phyloP scores from a whole-genome alignment of 2,888 invertebrate species.

The Carpatolechia fugitivella region DNA sequence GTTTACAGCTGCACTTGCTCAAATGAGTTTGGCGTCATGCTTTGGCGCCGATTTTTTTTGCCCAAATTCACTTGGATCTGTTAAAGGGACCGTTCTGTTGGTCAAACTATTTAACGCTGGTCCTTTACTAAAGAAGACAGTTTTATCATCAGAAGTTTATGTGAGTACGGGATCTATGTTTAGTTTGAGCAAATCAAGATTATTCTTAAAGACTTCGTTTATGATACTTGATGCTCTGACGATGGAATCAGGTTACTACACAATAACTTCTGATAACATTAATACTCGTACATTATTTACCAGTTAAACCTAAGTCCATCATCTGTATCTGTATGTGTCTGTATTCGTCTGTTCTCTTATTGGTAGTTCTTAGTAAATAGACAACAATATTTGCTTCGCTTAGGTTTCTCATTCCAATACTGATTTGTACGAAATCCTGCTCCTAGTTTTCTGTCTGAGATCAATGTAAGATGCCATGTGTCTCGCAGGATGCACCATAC shows the following conservation, averaged over 20 bases:
- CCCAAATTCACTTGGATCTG: background rate
- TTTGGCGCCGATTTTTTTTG: constrained; percentile 41
- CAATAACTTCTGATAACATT: too few species aligned
- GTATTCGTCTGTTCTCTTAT: too few species aligned
- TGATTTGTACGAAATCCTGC: too few species aligned
- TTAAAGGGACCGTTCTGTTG: background rate
- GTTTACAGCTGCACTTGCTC: constrained; percentile 30
- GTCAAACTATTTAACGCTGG: background rate
- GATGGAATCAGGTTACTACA: too few species aligned
- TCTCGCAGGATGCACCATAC: constrained; percentile 27
- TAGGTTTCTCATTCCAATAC: background rate
- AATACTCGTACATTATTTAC: too few species aligned
- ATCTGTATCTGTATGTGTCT: too few species aligned
- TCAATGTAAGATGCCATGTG: constrained; percentile 21
- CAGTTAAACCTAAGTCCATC: too few species aligned
- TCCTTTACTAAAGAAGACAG: background rate
- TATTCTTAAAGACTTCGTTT: too few species aligned
- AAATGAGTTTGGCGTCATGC: constrained; percentile 32
- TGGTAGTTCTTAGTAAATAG: too few species aligned
- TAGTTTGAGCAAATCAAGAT: too few species aligned
- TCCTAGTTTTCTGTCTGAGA: background rate
- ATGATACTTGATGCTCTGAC: too few species aligned
- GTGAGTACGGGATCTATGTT: background rate
- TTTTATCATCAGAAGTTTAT: background rate
- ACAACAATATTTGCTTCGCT: too few species aligned